A percentile compares a stretch with the other conserved stretches of the same genome.
Evolutionary conservation across 2,113 vertebrate genomes (phyloP).

Genomic region (Gobiocypris rarus): DNA sequence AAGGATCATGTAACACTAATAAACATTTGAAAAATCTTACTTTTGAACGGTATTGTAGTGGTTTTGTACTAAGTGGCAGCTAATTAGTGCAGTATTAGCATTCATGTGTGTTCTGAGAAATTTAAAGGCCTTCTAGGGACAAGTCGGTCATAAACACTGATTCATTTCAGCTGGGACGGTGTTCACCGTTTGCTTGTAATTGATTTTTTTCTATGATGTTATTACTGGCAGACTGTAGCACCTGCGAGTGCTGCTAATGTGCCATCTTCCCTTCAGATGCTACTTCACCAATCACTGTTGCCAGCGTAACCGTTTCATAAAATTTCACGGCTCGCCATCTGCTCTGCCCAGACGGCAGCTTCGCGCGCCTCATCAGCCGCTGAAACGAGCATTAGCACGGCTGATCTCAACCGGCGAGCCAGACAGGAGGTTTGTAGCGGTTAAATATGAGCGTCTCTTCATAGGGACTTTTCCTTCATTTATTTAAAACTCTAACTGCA

Average conservation of each 20-base stretch:
- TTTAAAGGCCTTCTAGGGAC: conserved; percentile 26
- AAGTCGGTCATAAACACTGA: conserved; percentile 32
- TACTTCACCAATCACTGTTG: conserved; percentile 88
- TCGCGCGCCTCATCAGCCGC: background rate
- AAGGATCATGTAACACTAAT: background rate
- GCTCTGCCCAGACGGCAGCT: conserved; percentile 53
- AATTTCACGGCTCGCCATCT: conserved; percentile 92
- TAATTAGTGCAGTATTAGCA: conserved; percentile 17
- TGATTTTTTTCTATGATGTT: conserved; percentile 78
- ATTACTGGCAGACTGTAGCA: conserved; percentile 87
- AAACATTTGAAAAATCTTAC: too few relatives aligned
- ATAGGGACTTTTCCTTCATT: background rate
- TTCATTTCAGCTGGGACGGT: conserved; percentile 7
- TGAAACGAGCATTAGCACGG: conserved; percentile 61
- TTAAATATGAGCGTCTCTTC: background rate
- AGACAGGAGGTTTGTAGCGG: background rate
- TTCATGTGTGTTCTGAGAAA: conserved; percentile 17
- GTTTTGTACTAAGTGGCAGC: background rate
- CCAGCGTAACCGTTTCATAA: conserved; percentile 90
- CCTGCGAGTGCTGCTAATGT: conserved; percentile 89
- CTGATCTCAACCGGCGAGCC: background rate
- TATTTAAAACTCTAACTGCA: too few relatives aligned
- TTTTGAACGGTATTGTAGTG: background rate
- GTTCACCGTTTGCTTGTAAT: conserved; percentile 36
- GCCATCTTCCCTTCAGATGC: conserved; percentile 89